Percentiles rank a stretch among this genome's conserved stretches.
These are phyloP conservation scores for Ceratosolen solmsi DNA, from an alignment of 1,140 invertebrate species.

Conservation along the genomic window DNA sequence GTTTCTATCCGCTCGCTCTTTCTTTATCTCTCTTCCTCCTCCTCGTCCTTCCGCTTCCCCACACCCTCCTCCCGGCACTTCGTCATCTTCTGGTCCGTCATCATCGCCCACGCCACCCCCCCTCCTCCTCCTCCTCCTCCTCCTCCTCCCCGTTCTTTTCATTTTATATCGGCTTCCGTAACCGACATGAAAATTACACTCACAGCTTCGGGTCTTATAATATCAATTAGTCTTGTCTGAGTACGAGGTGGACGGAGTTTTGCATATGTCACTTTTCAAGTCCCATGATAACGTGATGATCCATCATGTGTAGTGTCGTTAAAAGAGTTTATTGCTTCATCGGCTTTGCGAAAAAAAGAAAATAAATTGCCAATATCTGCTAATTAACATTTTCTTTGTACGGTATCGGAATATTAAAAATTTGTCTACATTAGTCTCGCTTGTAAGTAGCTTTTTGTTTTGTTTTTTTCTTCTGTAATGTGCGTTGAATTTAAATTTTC, in stretches of 20 bases:
- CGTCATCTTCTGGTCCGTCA: constrained; percentile 27
- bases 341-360: too few species aligned
- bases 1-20: constrained; percentile 62
- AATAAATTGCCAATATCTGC: too few species aligned
- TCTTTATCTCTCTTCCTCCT: constrained; percentile 48
- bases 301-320: not conserved
- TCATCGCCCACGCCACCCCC: not conserved
- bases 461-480: too few species aligned
- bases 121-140: constrained; percentile 41
- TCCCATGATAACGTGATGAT: not conserved
- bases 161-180: not conserved
- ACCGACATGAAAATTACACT: not conserved
- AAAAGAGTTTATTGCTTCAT: not conserved
- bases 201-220: not conserved
- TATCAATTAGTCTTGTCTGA: not conserved
- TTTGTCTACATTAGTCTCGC: too few species aligned
- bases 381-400: too few species aligned
- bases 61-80: constrained; percentile 37
- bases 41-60: constrained; percentile 49
- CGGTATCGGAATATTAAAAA: too few species aligned
- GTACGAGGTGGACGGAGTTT: not conserved
- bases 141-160: constrained; percentile 51
- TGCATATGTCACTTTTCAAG: not conserved
- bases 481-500: too few species aligned
- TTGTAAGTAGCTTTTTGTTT: too few species aligned